Conservation (phyloP, 2,797 vertebrate genomes). For the Passerculus sandwichensis region DNA sequence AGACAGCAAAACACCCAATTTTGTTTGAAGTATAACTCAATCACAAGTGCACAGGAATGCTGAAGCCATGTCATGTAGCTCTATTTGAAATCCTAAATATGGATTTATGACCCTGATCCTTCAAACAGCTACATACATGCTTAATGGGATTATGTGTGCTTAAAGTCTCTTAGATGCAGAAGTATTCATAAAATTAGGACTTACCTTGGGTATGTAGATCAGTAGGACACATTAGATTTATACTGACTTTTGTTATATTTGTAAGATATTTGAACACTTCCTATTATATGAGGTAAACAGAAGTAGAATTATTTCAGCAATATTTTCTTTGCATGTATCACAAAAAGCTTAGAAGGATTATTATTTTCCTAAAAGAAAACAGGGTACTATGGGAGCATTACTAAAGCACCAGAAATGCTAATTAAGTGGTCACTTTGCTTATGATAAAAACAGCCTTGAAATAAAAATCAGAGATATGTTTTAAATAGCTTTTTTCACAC, state of each 20-base stretch:
- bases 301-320: neutral
- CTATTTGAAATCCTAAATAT: slow-evolving; percentile 36
- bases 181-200: slow-evolving; percentile 30
- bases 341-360: neutral
- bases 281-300: neutral
- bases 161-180: slow-evolving; percentile 19
- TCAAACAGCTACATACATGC: slow-evolving; percentile 5
- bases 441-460: neutral
- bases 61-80: neutral
- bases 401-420: neutral
- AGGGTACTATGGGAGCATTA: neutral
- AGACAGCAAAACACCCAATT: neutral
- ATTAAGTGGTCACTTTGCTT: neutral
- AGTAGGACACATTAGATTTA: neutral
- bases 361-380: neutral
- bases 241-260: neutral
- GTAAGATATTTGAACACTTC: neutral
- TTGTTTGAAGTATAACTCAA: neutral
- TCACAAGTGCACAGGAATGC: slow-evolving; percentile 1
- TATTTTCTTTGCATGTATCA: neutral
- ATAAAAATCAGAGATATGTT: neutral
- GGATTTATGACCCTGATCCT: slow-evolving; percentile 50
- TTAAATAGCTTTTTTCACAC: slow-evolving; percentile 28
- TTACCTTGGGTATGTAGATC: slow-evolving; percentile 1
- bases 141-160: slow-evolving; percentile 18